Base-by-base conservation (phyloP, 2,888 invertebrate species). In the Baccha elongata region DNA sequence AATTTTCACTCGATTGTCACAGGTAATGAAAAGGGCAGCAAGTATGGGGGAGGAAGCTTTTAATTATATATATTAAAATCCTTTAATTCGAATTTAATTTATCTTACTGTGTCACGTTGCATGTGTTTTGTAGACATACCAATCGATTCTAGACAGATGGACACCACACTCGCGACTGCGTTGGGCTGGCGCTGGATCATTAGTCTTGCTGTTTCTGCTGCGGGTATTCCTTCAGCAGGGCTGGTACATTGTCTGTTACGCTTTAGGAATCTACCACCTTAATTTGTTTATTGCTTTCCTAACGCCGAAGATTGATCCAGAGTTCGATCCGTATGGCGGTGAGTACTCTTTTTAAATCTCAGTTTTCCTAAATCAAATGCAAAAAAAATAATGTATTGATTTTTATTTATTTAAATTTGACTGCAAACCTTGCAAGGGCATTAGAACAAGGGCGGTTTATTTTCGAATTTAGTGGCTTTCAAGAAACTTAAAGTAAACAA, bases 221-320 rank as follows among this genome's bases (percentile, higher is more conserved):
- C 93, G 97, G 91, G 94, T 98, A 91, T 92, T 97, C 89, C 91
- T 95, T 86, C 93, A 95, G 89, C 97, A 99, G 97, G 99, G 99
- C 86, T 99, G 99, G 98, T 99, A 99, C 91, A 99, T 99, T 88
- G 95, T 99, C 80, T 98, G 99, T 86, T 99, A 99, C 92, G 99
- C 98, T 29, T 92, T 99, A 91, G 99, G 99, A 87, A 99, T 99
- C 90, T 99, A 99, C 92, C 97, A 99, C 91, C 94, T 99, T 91
- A 99, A 99, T 92, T 93, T 99, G 91, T 99, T 99, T 92, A 98
- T 99, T 93, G 98, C 99, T 92, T 99, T 99, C 93, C 94, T 99
- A 86, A 98, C 99, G 88, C 99, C 99, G 88, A 99, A 99, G 93
- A 98, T 99, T 89, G 99, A 99, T 93, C 99, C 99, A 86, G 97